A percentile compares a stretch with the other conserved stretches of the same genome.
phyloP scores from a whole-genome alignment of 92 coral and sea anemone species.

The Virgularia gustaviana region DNA sequence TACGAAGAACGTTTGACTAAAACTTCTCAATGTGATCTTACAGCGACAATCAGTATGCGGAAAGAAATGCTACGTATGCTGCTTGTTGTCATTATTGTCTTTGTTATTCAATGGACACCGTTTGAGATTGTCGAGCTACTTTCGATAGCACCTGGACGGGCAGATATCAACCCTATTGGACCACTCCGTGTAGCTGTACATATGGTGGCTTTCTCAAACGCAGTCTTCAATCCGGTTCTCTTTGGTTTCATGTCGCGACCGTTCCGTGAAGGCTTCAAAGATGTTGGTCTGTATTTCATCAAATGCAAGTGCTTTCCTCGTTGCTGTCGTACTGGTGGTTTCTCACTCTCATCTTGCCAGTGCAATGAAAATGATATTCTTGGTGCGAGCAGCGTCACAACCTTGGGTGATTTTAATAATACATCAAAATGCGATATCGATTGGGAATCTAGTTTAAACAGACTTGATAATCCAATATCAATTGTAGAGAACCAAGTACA shows the following conservation, averaged over 20 bases:
- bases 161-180: constrained; percentile 47
- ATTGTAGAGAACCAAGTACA: constrained; percentile 9
- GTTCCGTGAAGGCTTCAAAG: constrained; percentile 63
- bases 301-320: not conserved
- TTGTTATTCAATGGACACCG: constrained; percentile 62
- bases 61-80: constrained; percentile 51
- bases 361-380: not conserved
- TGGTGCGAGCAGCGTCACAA: not conserved
- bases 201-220: constrained; percentile 57
- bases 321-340: not conserved
- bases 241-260: constrained; percentile 59
- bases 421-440: not conserved
- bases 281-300: constrained; percentile 22
- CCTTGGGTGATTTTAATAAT: not conserved
- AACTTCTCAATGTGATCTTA: constrained; percentile 50
- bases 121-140: constrained; percentile 52
- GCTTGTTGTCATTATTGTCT: constrained; percentile 52
- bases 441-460: constrained; percentile 31
- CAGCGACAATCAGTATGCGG: constrained; percentile 41
- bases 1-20: constrained; percentile 42
- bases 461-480: constrained; percentile 15
- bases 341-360: not conserved
- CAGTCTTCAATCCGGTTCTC: constrained; percentile 55
- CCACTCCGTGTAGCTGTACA: constrained; percentile 43
- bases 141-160: constrained; percentile 40